Percentiles rank a stretch among this genome's conserved stretches.
Conservation (phyloP, 2,113 vertebrate genomes). For the Ictalurus punctatus region DNA sequence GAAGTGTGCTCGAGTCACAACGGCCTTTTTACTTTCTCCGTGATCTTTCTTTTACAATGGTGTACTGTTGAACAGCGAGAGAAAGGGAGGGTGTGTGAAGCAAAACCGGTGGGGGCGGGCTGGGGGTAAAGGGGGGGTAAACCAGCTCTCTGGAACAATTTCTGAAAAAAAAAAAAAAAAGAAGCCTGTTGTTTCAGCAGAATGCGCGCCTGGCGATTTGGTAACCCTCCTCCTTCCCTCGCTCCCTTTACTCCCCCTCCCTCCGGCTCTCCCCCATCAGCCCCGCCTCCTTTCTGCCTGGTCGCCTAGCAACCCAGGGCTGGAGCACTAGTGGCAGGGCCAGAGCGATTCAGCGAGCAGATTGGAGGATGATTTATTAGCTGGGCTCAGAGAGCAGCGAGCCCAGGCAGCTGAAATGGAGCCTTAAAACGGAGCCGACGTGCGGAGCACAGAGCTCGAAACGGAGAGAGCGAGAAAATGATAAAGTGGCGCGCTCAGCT, state of each 20-base stretch:
- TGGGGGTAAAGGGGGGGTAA: constrained; percentile 59
- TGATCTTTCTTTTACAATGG: constrained; percentile 67
- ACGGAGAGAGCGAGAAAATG: constrained; percentile 50
- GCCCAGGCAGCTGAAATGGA: constrained; percentile 80
- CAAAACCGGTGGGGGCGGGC: constrained; percentile 65
- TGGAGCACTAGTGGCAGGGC: constrained; percentile 80
- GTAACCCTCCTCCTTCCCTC: constrained; percentile 65
- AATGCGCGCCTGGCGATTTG: constrained; percentile 80
- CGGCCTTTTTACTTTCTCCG: constrained; percentile 72
- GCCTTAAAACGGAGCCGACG: constrained; percentile 74
- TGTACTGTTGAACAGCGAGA: constrained; percentile 70
- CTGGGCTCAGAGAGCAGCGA: constrained; percentile 76
- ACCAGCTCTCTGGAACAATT: constrained; percentile 77
- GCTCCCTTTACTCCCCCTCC: constrained; percentile 35
- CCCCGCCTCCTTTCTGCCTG: constrained; percentile 67
- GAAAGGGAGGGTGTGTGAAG: constrained; percentile 57
- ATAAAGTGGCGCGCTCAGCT: constrained; percentile 20
- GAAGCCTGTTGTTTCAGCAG: constrained; percentile 82
- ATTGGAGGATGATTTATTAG: constrained; percentile 91
- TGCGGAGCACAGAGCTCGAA: constrained; percentile 53
- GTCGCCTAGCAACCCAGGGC: constrained; percentile 90
- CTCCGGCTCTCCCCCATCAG: constrained; percentile 34
- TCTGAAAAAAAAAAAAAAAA: constrained; percentile 79
- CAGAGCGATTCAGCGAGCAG: constrained; percentile 82
- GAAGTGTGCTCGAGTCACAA: constrained; percentile 75